These are phyloP conservation scores for Tipula lateralis DNA, from an alignment of 2,888 invertebrate genomes.

Conservation along the genomic window DNA sequence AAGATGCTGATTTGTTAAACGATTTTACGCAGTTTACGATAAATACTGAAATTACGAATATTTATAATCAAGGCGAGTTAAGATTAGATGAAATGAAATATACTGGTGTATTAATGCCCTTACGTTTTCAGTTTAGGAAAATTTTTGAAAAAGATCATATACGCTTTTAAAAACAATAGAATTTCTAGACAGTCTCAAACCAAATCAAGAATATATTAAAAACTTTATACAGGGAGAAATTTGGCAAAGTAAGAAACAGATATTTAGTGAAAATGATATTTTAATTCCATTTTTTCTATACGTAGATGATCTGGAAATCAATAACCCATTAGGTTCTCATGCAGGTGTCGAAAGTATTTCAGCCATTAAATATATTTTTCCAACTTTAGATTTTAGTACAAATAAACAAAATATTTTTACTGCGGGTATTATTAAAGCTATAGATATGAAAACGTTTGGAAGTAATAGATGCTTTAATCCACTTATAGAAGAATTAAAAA, in stretches of 20 bases:
- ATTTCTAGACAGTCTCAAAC: not conserved
- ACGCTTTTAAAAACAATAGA: not conserved
- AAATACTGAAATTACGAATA: too few species aligned
- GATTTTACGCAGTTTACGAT: too few species aligned
- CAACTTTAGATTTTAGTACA: too few species aligned
- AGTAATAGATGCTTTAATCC: not conserved
- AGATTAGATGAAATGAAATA: not conserved
- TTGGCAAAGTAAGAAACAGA: not conserved
- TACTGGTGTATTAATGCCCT: too few species aligned
- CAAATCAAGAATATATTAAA: not conserved
- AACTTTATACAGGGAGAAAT: not conserved
- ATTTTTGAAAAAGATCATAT: not conserved
- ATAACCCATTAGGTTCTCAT: not conserved
- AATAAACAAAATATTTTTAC: slow-evolving; percentile 13
- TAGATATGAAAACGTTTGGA: not conserved
- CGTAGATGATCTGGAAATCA: not conserved
- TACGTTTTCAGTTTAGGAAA: too few species aligned
- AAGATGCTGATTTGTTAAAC: not conserved
- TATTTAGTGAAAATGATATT: not conserved
- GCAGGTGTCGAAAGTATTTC: not conserved
- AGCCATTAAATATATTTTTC: not conserved
- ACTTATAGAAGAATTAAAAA: not conserved
- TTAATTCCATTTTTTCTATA: not conserved
- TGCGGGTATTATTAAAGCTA: not conserved
- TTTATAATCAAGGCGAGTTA: too few species aligned